Base-by-base conservation (phyloP, 2,888 invertebrate species). In the Hirtodrosophila alboralis region DNA sequence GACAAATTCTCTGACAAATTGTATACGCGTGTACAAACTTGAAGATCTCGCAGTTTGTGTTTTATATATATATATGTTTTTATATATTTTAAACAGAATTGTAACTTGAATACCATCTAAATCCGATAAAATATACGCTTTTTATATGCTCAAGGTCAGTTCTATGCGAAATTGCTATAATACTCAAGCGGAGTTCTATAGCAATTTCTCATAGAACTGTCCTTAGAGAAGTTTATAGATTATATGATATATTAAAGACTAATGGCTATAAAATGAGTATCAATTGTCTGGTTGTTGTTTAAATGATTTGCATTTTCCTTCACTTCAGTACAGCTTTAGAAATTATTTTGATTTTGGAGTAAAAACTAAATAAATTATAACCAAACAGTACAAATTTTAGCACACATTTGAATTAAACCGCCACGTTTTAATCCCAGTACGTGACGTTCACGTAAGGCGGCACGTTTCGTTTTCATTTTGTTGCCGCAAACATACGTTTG, bases 311-410 rank as follows among this genome's bases (percentile, higher is more conserved):
- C n/a, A n/a, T n/a, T n/a, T n/a, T 14, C 8, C 37, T 13, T 58
- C 44, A 37, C 7, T 28, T 45, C 59, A 58, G 10, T 27, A 4
- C 12, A 8, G 16, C 18, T 6, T n/a, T 59, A 59, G 14, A 26
- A 37, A 27, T 3, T 59, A 59, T 13, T 57, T 59, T 21, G 30
- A 8, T 26, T 23, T 36, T 49, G 49, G 12, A 37, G 18, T 7
- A 31, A 30, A n/a, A 48, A 23, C 37, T 49, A 8, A 60, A 60
- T 60, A 60, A 60, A 60, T 60, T 60, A 60, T 60, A 36, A 27
- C 36, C n/a, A 4, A 3, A 16, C 1, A 27, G 2, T 10, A 1
- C 0, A 40, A 48, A 30, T 48, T 48, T 6, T n/a, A 18, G 27
- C 36, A 37, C 14, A 13, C 8, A 8, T 41, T 59, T 16, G 28